Evolutionary conservation across 2,888 invertebrate species (phyloP).

Genomic region (Xestia xanthographa): DNA sequence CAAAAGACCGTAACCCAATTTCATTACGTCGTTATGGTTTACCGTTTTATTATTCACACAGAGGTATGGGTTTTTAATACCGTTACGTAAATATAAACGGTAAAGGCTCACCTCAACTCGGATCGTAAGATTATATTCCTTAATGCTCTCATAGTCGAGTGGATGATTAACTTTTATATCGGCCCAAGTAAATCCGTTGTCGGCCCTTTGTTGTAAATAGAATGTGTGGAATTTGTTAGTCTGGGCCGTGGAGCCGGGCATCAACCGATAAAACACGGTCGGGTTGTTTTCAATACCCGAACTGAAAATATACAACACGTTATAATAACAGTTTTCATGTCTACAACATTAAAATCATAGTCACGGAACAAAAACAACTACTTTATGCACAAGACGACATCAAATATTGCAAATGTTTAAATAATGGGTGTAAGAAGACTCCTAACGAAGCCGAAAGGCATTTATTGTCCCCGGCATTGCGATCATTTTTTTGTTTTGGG

Average conservation of each 20-base stretch:
- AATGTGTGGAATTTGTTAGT: slow-evolving; percentile 99
- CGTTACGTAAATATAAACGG: slow-evolving; percentile 34
- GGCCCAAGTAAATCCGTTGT: slow-evolving; percentile 98
- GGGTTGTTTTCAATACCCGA: slow-evolving; percentile 99
- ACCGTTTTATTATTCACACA: slow-evolving; percentile 32
- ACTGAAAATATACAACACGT: slow-evolving; percentile 90
- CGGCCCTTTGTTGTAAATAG: slow-evolving; percentile 98
- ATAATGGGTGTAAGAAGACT: background rate
- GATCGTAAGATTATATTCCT: slow-evolving; percentile 98
- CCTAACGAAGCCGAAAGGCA: background rate
- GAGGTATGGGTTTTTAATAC: slow-evolving; percentile 24
- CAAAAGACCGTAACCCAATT: slow-evolving; percentile 14
- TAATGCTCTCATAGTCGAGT: slow-evolving; percentile 98
- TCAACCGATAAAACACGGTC: slow-evolving; percentile 98
- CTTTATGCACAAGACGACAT: slow-evolving; percentile 79
- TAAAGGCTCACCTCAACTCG: slow-evolving; percentile 95
- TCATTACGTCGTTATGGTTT: slow-evolving; percentile 11
- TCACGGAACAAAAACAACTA: slow-evolving; percentile 69
- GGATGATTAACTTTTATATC: slow-evolving; percentile 99
- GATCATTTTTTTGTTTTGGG: background rate
- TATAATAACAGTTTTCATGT: slow-evolving; percentile 68
- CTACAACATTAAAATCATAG: slow-evolving; percentile 43
- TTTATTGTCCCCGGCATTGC: background rate
- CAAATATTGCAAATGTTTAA: slow-evolving; percentile 55
- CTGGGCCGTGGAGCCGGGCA: slow-evolving; percentile 98